A percentile compares a stretch with the other conserved stretches of the same genome.
Evolutionary conservation across 1,140 invertebrate species (phyloP).

Genomic region (Papilio polytes): DNA sequence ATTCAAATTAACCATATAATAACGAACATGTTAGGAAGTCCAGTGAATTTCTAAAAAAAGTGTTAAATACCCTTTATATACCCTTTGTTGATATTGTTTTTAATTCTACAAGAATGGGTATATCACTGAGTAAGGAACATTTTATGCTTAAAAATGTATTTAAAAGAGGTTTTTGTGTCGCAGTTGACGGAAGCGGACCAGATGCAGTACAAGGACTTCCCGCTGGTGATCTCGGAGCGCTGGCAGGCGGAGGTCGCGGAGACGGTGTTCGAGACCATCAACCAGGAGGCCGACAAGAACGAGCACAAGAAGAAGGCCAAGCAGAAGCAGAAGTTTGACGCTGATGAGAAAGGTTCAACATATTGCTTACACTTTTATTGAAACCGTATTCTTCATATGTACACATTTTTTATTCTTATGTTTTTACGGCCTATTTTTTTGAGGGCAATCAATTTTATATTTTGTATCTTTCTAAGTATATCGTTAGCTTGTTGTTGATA

Average conservation of each 20-base stretch:
- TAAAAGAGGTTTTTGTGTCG: conserved; percentile 8
- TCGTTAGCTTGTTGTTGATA: too few species aligned
- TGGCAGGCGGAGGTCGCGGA: conserved; percentile 99
- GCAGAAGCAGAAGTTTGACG: conserved; percentile 97
- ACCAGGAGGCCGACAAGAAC: conserved; percentile 97
- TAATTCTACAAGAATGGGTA: too few species aligned
- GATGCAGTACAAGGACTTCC: conserved; percentile 99
- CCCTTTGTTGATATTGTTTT: too few species aligned
- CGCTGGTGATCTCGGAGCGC: conserved; percentile 98
- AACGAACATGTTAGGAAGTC: too few species aligned
- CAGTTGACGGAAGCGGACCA: conserved; percentile 98
- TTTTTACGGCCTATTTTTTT: too few species aligned
- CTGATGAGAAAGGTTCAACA: conserved; percentile 95
- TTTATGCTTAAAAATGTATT: background rate
- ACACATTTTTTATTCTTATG: too few species aligned
- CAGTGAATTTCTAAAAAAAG: background rate
- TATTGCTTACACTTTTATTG: background rate
- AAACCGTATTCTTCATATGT: too few species aligned
- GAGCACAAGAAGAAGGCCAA: conserved; percentile 98
- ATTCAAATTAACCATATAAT: too few species aligned
- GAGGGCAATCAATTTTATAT: too few species aligned
- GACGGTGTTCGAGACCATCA: conserved; percentile 99
- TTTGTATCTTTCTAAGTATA: too few species aligned
- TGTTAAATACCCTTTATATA: too few species aligned
- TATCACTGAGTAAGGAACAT: too few species aligned